Evolutionary conservation across 2,888 invertebrate species (phyloP).

Genomic region (Pachymerium ferrugineum): DNA sequence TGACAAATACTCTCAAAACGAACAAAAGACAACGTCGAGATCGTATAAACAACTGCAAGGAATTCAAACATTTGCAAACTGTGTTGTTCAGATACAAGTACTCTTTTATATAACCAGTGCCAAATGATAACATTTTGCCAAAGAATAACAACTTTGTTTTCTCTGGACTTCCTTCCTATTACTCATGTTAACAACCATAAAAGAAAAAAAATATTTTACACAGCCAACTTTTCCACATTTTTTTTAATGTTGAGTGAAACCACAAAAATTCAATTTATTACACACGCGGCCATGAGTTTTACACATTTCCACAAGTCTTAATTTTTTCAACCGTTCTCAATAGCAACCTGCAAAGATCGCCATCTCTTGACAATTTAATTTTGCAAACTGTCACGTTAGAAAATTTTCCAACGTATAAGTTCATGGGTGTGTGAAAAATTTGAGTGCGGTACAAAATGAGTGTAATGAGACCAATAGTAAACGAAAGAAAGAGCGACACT

Average conservation of each 20-base stretch:
- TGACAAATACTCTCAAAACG: too few relatives aligned
- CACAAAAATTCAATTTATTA: too few relatives aligned
- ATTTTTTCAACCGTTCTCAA: not conserved
- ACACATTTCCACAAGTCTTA: not conserved
- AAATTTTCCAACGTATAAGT: not conserved
- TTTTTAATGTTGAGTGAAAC: too few relatives aligned
- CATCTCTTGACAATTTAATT: not conserved
- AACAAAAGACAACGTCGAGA: not conserved
- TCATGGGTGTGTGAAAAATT: not conserved
- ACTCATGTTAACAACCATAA: not conserved
- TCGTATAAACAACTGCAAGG: too few relatives aligned
- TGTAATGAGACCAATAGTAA: constrained; percentile 15
- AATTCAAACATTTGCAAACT: not conserved
- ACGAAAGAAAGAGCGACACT: constrained; percentile 9
- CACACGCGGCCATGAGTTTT: too few relatives aligned
- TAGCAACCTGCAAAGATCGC: not conserved
- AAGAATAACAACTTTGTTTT: not conserved
- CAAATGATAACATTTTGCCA: not conserved
- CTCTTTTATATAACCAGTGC: not conserved
- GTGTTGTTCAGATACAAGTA: not conserved
- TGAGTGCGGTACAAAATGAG: constrained; percentile 9
- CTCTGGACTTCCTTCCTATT: not conserved
- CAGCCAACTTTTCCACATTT: too few relatives aligned
- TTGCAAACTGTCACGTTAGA: constrained; percentile 3
- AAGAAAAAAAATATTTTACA: not conserved